Evolutionary conservation across 2,888 invertebrate species (phyloP), one percentile per base, ranked within the genome.

Genomic region (Andrena dorsata): DNA sequence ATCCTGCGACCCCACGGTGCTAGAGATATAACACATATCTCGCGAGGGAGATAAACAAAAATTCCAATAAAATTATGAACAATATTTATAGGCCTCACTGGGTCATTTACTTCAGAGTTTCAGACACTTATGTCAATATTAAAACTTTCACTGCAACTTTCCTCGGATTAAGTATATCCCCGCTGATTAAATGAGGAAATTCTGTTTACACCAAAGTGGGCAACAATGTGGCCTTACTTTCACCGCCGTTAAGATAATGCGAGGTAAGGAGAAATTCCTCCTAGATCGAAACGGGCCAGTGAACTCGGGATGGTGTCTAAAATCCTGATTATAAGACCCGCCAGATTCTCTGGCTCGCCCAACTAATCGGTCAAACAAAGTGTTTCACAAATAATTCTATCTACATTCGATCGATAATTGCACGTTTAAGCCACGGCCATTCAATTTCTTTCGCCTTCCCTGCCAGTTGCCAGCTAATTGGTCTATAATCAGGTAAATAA

Each of bases 171-270:
- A 41, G 16, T 51, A 70, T 68, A 73, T 76, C 73, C 41, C 26
- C 8, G 8, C 20, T 65, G 82, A 66, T 71, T 73, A 76, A 77
- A 65, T 13, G 20, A 65, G 82, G 61, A 73, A 73, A 83, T 73
- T 75, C 49, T 65, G 56, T 70, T 73, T 65, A 49, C 47, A n/a
- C 47, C 16, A 49, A 64, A 53, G 30, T 53, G 47, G 32, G 49
- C 56, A 77, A 82, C 74, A 77, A 77, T 77, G 71, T 83, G 74
- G 71, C 65, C 26, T 68, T 66, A 82, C 83, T 83, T 82, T 83
- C 83, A 78, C 83, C 83, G 35, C 51, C n/a, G 71, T 56, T 60
- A 65, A 30, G 63, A 78, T 77, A 68, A 73, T 58, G 30, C 64
- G 26, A 76, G 49, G 47, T 56, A 23, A 78, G 53, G 70, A 70